Percentiles rank a stretch among this genome's conserved stretches.
These are phyloP conservation scores for Umimayanthus kanabou DNA, from an alignment of 92 coral and sea anemone genomes.

Conservation along the genomic window DNA sequence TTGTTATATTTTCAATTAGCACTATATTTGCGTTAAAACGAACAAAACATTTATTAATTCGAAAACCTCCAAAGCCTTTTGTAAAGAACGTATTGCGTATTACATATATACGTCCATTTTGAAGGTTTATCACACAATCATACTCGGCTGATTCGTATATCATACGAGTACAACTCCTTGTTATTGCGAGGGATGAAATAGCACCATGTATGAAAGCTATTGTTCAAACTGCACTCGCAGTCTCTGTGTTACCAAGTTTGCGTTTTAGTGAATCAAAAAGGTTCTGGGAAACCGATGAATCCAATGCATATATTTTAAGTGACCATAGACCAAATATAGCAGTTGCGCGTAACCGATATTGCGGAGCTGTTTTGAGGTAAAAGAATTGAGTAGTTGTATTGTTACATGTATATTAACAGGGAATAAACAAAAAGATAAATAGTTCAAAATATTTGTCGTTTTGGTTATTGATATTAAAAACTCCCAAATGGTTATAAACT, in stretches of 20 bases:
- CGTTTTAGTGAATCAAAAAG: not conserved
- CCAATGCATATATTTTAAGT: not conserved
- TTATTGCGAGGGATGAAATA: not conserved
- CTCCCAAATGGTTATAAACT: too few species aligned
- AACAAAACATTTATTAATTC: not conserved
- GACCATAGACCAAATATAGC: not conserved
- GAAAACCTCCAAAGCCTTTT: not conserved
- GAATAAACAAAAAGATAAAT: not conserved
- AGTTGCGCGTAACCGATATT: not conserved
- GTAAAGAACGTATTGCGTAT: not conserved
- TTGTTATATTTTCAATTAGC: not conserved
- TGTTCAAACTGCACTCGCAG: not conserved
- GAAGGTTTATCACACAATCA: not conserved
- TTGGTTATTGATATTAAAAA: too few species aligned
- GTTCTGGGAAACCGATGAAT: not conserved
- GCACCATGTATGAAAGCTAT: not conserved
- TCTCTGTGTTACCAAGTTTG: not conserved
- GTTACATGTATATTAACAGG: not conserved
- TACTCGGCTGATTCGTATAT: not conserved
- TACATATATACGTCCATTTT: not conserved
- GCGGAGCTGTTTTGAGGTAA: not conserved
- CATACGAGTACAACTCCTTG: not conserved
- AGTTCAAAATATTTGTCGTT: too few species aligned
- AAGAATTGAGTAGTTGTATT: not conserved
- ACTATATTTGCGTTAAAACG: not conserved